Evolutionary conservation across 2,113 vertebrate species (phyloP).

Genomic region (Chaetura pelagica): DNA sequence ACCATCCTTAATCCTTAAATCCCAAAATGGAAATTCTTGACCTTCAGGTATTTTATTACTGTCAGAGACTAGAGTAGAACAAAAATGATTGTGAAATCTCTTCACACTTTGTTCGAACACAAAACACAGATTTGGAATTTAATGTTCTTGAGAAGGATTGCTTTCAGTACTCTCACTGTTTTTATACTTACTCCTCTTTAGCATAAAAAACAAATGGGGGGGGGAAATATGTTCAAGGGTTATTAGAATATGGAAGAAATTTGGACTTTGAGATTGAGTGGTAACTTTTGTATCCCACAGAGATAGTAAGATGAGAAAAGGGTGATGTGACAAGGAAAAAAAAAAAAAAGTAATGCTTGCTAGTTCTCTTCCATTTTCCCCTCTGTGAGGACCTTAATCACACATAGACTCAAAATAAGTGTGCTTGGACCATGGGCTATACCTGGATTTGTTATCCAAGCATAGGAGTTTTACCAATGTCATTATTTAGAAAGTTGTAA

Average conservation of each 20-base stretch:
- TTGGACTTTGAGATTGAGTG: fast-evolving
- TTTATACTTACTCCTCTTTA: not conserved
- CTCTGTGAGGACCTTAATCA: not conserved
- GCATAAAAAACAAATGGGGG: not conserved
- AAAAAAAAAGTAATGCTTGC: not conserved
- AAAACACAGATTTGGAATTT: not conserved
- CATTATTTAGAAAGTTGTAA: not conserved
- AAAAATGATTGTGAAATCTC: not conserved
- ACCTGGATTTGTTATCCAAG: not conserved
- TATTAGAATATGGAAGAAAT: not conserved
- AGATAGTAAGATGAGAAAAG: not conserved
- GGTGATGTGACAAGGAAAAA: not conserved
- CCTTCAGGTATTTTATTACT: not conserved
- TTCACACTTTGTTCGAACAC: not conserved
- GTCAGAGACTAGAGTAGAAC: not conserved
- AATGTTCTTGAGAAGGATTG: not conserved
- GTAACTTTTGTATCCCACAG: not conserved
- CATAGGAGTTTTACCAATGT: not conserved
- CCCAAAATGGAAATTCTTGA: not conserved
- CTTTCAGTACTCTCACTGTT: not conserved
- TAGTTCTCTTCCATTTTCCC: not conserved
- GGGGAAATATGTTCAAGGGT: not conserved
- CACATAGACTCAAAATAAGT: not conserved
- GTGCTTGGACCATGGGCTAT: not conserved
- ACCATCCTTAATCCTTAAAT: not conserved